Evolutionary conservation across 2,113 vertebrate species (phyloP).

Genomic region (Periophthalmus modestus): DNA sequence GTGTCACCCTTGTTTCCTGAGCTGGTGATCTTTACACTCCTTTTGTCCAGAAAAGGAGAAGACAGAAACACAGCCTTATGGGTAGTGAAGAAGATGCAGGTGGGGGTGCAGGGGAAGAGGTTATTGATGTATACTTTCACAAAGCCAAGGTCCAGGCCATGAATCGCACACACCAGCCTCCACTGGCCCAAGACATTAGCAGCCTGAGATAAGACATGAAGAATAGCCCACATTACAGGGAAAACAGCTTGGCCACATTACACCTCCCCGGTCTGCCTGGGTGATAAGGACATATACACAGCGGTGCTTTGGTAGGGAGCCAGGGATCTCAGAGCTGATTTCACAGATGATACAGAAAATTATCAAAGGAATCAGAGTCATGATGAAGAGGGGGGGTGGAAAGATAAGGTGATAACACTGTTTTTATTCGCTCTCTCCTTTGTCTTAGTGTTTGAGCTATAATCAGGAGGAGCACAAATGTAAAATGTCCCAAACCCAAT

Average conservation of each 20-base stretch:
- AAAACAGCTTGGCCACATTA: constrained; percentile 51
- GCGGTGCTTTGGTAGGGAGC: background rate
- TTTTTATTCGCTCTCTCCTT: background rate
- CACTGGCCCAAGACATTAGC: constrained; percentile 80
- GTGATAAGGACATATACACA: constrained; percentile 17
- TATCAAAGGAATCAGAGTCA: constrained; percentile 8
- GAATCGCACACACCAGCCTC: constrained; percentile 79
- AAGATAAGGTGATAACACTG: background rate
- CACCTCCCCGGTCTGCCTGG: background rate
- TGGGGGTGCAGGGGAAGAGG: constrained; percentile 66
- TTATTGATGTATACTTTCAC: constrained; percentile 85
- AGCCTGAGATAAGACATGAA: constrained; percentile 81
- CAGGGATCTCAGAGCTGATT: constrained; percentile 5
- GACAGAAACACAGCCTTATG: constrained; percentile 37
- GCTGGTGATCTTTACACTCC: constrained; percentile 45
- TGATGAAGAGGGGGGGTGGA: background rate
- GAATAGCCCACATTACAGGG: constrained; percentile 78
- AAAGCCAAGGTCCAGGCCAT: constrained; percentile 83
- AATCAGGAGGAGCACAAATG: background rate
- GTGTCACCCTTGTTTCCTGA: constrained; percentile 32
- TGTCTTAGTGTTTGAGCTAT: background rate
- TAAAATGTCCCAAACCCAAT: background rate
- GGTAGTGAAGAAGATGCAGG: constrained; percentile 66
- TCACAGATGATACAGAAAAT: constrained; percentile 8
- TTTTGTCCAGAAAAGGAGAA: background rate